Percentiles rank a stretch among this genome's conserved stretches.
These are phyloP conservation scores for Stramonita haemastoma DNA, from an alignment of 2,888 invertebrate species.

Conservation along the genomic window DNA sequence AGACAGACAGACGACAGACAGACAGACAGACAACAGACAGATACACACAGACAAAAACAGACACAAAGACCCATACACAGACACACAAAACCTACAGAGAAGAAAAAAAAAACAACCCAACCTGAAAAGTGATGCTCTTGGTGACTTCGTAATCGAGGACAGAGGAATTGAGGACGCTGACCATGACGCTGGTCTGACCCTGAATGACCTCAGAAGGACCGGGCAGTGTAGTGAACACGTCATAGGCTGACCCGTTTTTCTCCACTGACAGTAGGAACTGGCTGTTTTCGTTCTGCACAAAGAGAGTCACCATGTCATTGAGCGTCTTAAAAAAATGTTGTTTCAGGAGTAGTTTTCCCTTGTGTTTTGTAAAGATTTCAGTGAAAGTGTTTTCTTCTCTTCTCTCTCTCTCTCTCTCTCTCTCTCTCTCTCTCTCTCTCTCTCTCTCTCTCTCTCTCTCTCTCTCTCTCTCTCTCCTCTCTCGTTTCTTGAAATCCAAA, in stretches of 20 bases:
- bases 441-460: too few species aligned
- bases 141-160: conserved; percentile 88
- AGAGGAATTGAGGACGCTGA: conserved; percentile 60
- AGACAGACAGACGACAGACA: neutral
- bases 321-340: neutral
- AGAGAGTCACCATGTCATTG: too few species aligned
- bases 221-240: conserved; percentile 61
- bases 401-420: too few species aligned
- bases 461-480: too few species aligned
- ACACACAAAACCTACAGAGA: too few species aligned
- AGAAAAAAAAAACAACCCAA: conserved; percentile 30
- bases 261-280: conserved; percentile 58
- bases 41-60: neutral
- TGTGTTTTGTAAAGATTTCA: neutral
- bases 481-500: too few species aligned
- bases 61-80: neutral
- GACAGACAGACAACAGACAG: neutral
- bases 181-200: conserved; percentile 59
- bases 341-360: too few species aligned
- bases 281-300: conserved; percentile 61
- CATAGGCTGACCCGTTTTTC: conserved; percentile 58
- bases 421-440: too few species aligned
- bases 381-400: neutral
- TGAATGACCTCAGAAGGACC: conserved; percentile 51
- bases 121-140: conserved; percentile 63